These are phyloP conservation scores for Drosophila teissieri DNA, from an alignment of 1,140 invertebrate genomes.

Conservation along the genomic window DNA sequence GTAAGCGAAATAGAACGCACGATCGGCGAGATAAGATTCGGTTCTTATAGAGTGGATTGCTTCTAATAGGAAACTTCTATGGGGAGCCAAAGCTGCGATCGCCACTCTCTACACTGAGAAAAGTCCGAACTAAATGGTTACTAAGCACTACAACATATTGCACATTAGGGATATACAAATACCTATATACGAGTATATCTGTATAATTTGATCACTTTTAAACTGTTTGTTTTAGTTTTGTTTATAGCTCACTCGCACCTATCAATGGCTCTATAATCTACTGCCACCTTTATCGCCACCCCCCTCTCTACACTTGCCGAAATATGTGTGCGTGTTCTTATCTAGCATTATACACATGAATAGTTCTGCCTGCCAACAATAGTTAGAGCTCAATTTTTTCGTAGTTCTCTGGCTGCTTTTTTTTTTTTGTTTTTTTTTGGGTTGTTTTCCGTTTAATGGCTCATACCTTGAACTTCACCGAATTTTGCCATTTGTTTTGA, in stretches of 20 bases:
- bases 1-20: conserved; percentile 68
- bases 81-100: conserved; percentile 6
- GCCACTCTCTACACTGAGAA: not conserved
- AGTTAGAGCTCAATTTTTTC: conserved; percentile 39
- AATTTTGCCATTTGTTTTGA: conserved; percentile 83
- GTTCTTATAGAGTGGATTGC: conserved; percentile 24
- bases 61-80: conserved; percentile 1
- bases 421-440: not conserved
- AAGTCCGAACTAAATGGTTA: not conserved
- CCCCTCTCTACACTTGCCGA: conserved; percentile 3
- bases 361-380: conserved; percentile 19
- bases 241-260: conserved; percentile 1
- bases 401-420: conserved; percentile 27
- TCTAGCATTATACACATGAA: conserved; percentile 22
- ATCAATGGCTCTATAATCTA: not conserved
- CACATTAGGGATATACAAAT: no score
- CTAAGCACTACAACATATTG: no score
- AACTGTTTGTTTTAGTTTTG: no score
- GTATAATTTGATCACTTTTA: no score
- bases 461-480: conserved; percentile 84
- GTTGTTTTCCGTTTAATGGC: conserved; percentile 63
- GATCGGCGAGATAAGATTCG: conserved; percentile 74
- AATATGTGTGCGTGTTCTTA: conserved; percentile 16
- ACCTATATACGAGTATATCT: no score
- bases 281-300: conserved; percentile 7